phyloP scores from a whole-genome alignment of 2,797 vertebrate species.

The Onychomys torridus region DNA sequence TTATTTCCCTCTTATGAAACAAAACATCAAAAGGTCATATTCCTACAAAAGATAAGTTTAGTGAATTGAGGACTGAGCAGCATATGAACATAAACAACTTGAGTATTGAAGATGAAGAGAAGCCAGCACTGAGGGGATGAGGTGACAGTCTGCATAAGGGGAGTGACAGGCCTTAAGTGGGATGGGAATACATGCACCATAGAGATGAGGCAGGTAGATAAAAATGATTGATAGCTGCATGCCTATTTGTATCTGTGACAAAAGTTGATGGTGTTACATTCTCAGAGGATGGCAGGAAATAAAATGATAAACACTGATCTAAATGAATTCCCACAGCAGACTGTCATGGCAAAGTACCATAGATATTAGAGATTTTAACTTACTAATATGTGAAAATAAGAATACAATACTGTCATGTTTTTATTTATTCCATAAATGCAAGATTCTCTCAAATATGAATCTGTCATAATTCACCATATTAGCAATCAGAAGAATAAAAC shows the following conservation, averaged over 20 bases:
- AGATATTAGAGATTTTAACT: background rate
- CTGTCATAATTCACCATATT: background rate
- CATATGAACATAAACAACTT: background rate
- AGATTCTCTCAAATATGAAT: background rate
- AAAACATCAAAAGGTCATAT: background rate
- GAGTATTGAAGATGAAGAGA: background rate
- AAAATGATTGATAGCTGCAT: background rate
- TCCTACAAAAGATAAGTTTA: background rate
- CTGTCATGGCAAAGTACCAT: background rate
- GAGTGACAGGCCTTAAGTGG: background rate
- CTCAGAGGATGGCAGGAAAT: background rate
- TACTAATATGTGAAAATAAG: background rate
- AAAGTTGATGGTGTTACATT: background rate
- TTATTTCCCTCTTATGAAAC: background rate
- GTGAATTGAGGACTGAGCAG: background rate
- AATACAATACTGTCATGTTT: background rate
- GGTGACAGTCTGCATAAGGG: background rate
- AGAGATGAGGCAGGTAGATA: background rate
- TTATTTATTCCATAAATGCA: slow-evolving; percentile 12
- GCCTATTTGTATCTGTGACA: background rate
- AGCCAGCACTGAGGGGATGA: background rate
- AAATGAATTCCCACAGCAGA: background rate
- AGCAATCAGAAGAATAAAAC: background rate
- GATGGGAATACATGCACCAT: background rate
- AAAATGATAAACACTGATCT: background rate